phyloP scores from a whole-genome alignment of 2,797 vertebrate genomes.

The Hydrolagus colliei region DNA sequence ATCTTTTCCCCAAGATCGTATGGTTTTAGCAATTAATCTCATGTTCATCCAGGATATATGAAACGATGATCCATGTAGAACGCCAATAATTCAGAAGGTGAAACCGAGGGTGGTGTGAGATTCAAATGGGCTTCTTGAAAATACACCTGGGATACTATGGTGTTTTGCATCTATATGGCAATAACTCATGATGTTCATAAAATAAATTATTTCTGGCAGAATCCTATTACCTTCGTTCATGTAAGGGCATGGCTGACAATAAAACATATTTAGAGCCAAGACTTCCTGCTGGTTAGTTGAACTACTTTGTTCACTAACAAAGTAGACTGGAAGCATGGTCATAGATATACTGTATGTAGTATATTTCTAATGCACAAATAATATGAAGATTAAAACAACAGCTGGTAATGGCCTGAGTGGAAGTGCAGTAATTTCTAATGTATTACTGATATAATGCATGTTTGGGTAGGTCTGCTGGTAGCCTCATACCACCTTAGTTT shows the following conservation, averaged over 20 bases:
- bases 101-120: not conserved
- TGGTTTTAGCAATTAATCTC: slow-evolving; percentile 16
- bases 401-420: too few relatives aligned
- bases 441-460: too few relatives aligned
- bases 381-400: too few relatives aligned
- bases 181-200: not conserved
- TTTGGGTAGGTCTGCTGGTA: too few relatives aligned
- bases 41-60: not conserved
- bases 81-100: not conserved
- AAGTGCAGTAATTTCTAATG: too few relatives aligned
- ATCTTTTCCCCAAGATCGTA: slow-evolving; percentile 2
- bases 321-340: too few relatives aligned
- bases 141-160: not conserved
- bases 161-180: not conserved
- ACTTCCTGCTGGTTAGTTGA: too few relatives aligned
- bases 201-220: not conserved
- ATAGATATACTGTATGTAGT: too few relatives aligned
- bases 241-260: not conserved
- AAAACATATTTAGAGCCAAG: too few relatives aligned
- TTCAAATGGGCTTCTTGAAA: not conserved
- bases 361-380: too few relatives aligned
- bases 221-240: not conserved
- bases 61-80: slow-evolving; percentile 14
- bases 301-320: too few relatives aligned
- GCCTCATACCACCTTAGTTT: too few relatives aligned